These are phyloP conservation scores for Brachyopa scutellaris DNA, from an alignment of 2,888 invertebrate genomes.

Conservation along the genomic window DNA sequence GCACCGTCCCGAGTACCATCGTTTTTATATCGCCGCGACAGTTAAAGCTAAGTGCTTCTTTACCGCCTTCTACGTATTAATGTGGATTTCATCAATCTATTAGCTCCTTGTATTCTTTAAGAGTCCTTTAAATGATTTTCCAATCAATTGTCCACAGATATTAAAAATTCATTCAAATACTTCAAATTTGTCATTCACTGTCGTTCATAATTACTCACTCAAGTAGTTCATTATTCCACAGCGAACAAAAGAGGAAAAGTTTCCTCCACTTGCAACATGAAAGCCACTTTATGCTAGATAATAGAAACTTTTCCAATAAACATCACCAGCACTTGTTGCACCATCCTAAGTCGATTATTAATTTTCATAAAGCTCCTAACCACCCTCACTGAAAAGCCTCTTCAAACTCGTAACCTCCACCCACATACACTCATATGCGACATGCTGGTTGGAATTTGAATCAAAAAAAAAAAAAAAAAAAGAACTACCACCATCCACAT, in stretches of 20 bases:
- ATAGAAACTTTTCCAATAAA: conserved; percentile 17
- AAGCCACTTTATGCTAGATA: too few species aligned
- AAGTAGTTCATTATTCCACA: neutral
- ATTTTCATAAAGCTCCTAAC: conserved; percentile 12
- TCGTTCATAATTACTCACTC: too few species aligned
- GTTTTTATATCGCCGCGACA: too few species aligned
- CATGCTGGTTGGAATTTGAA: conserved; percentile 48
- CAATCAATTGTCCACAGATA: too few species aligned
- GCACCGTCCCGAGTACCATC: too few species aligned
- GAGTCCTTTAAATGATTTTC: too few species aligned
- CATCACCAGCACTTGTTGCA: conserved; percentile 45
- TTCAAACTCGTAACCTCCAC: conserved; percentile 32
- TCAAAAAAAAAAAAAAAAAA: conserved; percentile 37
- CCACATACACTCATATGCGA: neutral
- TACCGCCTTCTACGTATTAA: too few species aligned
- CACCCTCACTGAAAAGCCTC: neutral
- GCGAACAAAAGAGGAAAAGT: neutral
- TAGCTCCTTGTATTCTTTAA: too few species aligned
- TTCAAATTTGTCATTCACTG: neutral
- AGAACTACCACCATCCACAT: neutral
- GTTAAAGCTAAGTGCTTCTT: too few species aligned
- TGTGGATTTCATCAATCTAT: too few species aligned
- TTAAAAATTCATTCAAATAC: neutral
- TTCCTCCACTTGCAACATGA: neutral
- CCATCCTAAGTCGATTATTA: conserved; percentile 5